Percentiles rank a stretch among this genome's conserved stretches.
These are phyloP conservation scores for Chymomyza fuscimana DNA, from an alignment of 2,888 invertebrate species.

Conservation along the genomic window DNA sequence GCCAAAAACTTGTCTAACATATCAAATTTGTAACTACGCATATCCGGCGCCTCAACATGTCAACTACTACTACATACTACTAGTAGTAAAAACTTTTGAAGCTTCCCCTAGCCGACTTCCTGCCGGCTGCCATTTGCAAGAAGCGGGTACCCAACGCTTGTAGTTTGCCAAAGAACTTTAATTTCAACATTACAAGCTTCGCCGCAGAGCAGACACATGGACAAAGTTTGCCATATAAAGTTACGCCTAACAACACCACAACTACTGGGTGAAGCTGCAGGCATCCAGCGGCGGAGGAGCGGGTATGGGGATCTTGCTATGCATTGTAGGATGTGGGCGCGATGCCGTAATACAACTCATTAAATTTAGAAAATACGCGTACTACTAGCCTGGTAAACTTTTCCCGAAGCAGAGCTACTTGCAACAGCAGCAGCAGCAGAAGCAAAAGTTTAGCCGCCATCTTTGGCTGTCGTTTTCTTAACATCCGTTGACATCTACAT, in stretches of 20 bases:
- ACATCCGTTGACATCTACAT: constrained; percentile 72
- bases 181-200: constrained; percentile 63
- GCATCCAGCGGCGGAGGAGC: neutral
- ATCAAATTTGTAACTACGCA: constrained; percentile 71
- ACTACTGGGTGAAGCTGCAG: constrained; percentile 22
- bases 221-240: constrained; percentile 64
- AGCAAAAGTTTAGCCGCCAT: constrained; percentile 16
- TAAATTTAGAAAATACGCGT: constrained; percentile 66
- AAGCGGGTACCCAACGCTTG: constrained; percentile 42
- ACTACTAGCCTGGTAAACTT: constrained; percentile 39
- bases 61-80: constrained; percentile 49
- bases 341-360: constrained; percentile 65
- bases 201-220: constrained; percentile 49
- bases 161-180: constrained; percentile 69
- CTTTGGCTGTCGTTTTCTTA: constrained; percentile 42
- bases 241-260: constrained; percentile 62
- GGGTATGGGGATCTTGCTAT: neutral
- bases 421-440: constrained; percentile 4
- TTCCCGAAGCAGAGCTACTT: neutral
- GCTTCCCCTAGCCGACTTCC: constrained; percentile 18
- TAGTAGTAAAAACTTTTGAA: constrained; percentile 50
- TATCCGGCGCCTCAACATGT: constrained; percentile 66
- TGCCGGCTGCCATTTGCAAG: constrained; percentile 17
- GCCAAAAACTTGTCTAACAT: constrained; percentile 64
- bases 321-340: constrained; percentile 4